Conservation (phyloP, 1,140 invertebrate genomes). For the Diorhabda elongata region DNA sequence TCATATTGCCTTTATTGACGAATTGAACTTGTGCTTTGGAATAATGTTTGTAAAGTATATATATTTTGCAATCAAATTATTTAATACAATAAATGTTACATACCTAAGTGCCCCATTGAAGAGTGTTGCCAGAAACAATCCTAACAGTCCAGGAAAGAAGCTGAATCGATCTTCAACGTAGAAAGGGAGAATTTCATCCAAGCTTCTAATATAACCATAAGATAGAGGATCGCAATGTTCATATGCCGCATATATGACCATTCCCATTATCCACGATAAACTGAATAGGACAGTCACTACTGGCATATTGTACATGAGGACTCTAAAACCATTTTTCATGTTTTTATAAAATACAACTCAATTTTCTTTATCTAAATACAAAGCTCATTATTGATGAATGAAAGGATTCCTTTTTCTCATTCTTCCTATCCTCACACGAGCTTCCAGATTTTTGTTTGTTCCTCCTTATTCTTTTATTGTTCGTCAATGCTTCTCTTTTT, state of each 20-base stretch:
- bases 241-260: constrained; percentile 83
- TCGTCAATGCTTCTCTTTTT: too few species aligned
- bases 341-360: too few species aligned
- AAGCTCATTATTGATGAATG: too few species aligned
- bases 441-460: too few species aligned
- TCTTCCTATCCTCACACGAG: too few species aligned
- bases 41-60: too few species aligned
- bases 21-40: too few species aligned
- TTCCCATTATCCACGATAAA: constrained; percentile 76
- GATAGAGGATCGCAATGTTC: constrained; percentile 75
- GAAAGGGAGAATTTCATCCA: constrained; percentile 78
- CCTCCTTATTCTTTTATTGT: too few species aligned
- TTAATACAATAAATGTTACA: constrained; percentile 27
- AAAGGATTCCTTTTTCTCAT: too few species aligned
- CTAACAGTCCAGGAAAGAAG: constrained; percentile 74
- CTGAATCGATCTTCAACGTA: constrained; percentile 82
- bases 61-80: too few species aligned
- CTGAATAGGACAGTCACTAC: constrained; percentile 73
- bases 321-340: constrained; percentile 51
- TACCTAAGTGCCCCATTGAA: constrained; percentile 85
- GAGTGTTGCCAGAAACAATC: constrained; percentile 81
- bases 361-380: too few species aligned
- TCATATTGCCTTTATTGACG: too few species aligned
- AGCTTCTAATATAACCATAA: constrained; percentile 67
- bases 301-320: constrained; percentile 70